Base-by-base conservation (phyloP, 2,888 invertebrate species). In the Dorcus hopei region DNA sequence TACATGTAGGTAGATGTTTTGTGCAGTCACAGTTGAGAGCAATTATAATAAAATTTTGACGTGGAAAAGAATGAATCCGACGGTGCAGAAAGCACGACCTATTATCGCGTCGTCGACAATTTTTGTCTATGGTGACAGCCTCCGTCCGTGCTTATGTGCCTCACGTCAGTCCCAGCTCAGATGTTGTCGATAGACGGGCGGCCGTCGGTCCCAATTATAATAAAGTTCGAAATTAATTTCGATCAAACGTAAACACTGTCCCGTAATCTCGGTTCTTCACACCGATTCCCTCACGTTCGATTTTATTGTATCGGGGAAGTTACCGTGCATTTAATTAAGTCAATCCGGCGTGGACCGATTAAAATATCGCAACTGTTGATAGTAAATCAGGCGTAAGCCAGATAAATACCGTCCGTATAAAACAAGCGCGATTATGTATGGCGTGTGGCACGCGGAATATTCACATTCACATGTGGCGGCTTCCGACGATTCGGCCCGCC, bases 321-420 rank as follows among this genome's bases (percentile, higher is more conserved):
- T 49, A n/a, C 40, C 23, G 49, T 23, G 9, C 33, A 41, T 55
- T 61, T 64, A 58, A 57, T 61, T 63, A 61, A 57, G 51, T 54
- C 54, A 59, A 57, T 61, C 61, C 60, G 52, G 42, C 39, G 39
- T 47, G 58, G 40, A 52, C 57, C 49, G 58, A 61, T 58, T 69
- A 70, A 69, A 67, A 64, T 66, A 64, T 33, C 57, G 54, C 61
- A 66, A 68, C 67, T 62, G 69, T 66, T 65, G 71, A 69, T 71
- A 70, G 69, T 71, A 74, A 73, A 72, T 74, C 72, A 72, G 70
- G 70, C 68, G 69, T 70, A 63, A 70, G 70, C 68, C 26, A 70
- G 71, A 73, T 68, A 70, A 68, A 67, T 62, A 64, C 60, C 50
- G 59, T 63, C 48, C 58, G 52, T 62, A 62, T 61, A 63, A 63